Conservation (phyloP, 2,113 vertebrate species). For the Oenanthe oenanthe region DNA sequence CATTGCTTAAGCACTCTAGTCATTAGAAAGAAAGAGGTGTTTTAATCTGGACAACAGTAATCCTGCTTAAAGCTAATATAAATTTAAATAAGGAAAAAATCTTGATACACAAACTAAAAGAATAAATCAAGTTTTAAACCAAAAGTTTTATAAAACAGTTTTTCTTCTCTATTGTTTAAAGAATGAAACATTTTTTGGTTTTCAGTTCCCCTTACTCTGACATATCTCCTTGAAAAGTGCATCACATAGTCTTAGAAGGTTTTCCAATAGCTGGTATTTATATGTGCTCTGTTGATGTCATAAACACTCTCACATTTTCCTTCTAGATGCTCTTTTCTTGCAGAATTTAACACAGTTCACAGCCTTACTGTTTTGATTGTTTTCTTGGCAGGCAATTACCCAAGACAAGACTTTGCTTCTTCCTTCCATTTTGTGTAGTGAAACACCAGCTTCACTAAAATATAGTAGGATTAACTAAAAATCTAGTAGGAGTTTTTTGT, state of each 20-base stretch:
- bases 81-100: not conserved
- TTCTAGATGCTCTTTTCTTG: not conserved
- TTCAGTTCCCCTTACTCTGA: not conserved
- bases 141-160: not conserved
- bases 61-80: not conserved
- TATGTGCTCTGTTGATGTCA: not conserved
- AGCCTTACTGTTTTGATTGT: not conserved
- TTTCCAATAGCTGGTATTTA: not conserved
- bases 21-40: not conserved
- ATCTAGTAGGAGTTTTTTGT: not conserved
- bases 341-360: not conserved
- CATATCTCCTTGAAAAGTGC: not conserved
- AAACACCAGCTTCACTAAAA: not conserved
- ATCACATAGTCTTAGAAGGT: not conserved
- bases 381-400: not conserved
- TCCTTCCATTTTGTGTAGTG: not conserved
- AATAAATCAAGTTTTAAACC: not conserved
- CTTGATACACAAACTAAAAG: not conserved
- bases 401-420: not conserved
- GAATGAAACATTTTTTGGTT: not conserved
- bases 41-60: not conserved
- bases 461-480: not conserved
- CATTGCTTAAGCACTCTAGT: not conserved
- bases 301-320: not conserved
- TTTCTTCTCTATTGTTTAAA: not conserved